Evolutionary conservation across 2,797 vertebrate genomes (phyloP).

Genomic region (Pygocentrus nattereri): DNA sequence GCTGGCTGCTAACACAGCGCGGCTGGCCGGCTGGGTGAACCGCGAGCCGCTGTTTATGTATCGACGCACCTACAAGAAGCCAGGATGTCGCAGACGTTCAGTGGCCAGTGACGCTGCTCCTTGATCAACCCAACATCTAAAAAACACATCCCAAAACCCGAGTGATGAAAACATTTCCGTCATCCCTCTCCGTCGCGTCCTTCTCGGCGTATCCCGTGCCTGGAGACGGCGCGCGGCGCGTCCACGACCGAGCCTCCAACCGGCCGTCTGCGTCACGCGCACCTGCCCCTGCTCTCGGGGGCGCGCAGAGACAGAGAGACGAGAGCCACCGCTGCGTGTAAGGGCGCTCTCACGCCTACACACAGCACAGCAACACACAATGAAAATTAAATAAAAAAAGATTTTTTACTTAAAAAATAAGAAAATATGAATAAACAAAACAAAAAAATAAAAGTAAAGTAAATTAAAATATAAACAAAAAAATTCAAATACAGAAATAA

Average conservation of each 20-base stretch:
- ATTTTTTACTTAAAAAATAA: no score
- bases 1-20: not conserved
- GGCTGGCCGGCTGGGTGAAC: not conserved
- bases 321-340: not conserved
- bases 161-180: not conserved
- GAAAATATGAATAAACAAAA: not conserved
- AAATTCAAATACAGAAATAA: not conserved
- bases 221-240: not conserved
- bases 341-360: no score
- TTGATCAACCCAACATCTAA: not conserved
- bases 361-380: no score
- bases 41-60: not conserved
- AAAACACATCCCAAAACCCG: not conserved
- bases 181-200: not conserved
- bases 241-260: no score
- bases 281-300: not conserved
- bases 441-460: not conserved
- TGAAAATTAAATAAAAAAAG: no score
- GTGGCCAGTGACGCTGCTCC: not conserved
- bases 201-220: not conserved
- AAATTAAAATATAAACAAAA: not conserved
- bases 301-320: not conserved
- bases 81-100: not conserved
- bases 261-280: conserved; percentile 23
- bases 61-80: conserved; percentile 21